phyloP scores from a whole-genome alignment of 1,140 invertebrate species.

The Listronotus bonariensis region DNA sequence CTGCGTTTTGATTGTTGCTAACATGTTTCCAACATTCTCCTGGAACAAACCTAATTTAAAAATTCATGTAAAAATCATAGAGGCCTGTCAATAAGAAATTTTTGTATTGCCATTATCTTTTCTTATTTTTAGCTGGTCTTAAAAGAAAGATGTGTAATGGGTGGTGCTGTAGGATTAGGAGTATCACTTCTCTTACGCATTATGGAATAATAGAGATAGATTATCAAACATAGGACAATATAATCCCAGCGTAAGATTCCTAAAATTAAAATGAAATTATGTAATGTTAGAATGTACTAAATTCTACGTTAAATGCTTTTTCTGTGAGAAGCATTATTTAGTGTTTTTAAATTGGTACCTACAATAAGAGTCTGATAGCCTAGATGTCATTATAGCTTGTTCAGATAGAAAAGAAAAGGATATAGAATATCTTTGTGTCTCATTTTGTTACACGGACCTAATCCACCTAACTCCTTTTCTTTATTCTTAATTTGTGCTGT shows the following conservation, averaged over 20 bases:
- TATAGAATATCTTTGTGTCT: constrained; percentile 19
- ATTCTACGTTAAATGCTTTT: constrained; percentile 7
- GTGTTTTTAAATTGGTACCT: constrained; percentile 2
- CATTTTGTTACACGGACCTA: constrained; percentile 26
- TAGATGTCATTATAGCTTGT: constrained; percentile 40
- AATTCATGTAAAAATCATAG: too few species aligned
- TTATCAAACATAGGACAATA: constrained; percentile 49
- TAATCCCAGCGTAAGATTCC: constrained; percentile 54
- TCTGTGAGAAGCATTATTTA: constrained; percentile 19
- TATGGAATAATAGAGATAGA: constrained; percentile 54
- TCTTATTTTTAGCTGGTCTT: constrained; percentile 67
- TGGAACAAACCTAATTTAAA: too few species aligned
- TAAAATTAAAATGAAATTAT: constrained; percentile 9
- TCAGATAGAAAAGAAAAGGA: constrained; percentile 17
- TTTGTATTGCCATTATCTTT: too few species aligned
- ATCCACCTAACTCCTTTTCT: constrained; percentile 26
- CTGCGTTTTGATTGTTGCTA: too few species aligned
- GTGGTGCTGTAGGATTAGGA: constrained; percentile 72
- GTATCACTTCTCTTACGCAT: constrained; percentile 48
- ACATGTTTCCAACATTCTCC: too few species aligned
- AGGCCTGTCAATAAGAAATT: too few species aligned
- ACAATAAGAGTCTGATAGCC: constrained; percentile 23
- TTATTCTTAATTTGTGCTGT: constrained; percentile 49
- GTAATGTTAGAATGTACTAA: constrained; percentile 16
- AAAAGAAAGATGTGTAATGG: constrained; percentile 72